Base-by-base conservation (phyloP, 1,140 invertebrate species). In the Arctopsyche grandis region DNA sequence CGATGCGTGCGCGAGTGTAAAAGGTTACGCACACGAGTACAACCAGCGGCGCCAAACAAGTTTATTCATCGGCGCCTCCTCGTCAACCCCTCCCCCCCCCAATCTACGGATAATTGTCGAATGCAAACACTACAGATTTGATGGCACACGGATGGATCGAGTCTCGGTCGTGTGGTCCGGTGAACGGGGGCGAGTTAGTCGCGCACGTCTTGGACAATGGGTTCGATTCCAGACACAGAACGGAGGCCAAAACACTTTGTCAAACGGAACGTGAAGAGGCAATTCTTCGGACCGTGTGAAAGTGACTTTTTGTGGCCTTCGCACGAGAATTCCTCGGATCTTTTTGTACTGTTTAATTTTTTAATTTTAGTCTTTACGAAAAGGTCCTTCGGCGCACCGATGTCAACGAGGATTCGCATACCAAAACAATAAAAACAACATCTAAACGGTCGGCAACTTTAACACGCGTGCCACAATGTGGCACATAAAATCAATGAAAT, bases 221-320 rank as follows among this genome's bases (percentile, higher is more conserved):
- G 79, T 80, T 78, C 79, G 75, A 69, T 71, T 66, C 63, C 63
- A 66, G 63, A 66, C 63, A 66, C 63, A 66, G 63, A 66, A 24
- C 52, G 69, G n/a, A 52, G 44, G 66, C 46, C 48, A 52, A 22
- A 46, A 29, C 69, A 43, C 38, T 43, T 43, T 78, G 26, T 69
- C 58, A 82, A 60, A 82, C 69, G 79, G 71, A 69, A 75, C 77
- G 71, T 69, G 73, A 58, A 71, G 60, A 77, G 77, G 60, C 52
- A 56, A 71, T 58, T 69, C 75, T 48, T 75, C 78, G 52, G 69
- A 82, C 81, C 81, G 81, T 82, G 81, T 82, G 81, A 82, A 82
- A 82, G 69, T 79, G 78, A 58, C 80, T 79, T 79, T 81, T 82
- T 82, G 74, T 75, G 60, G 58, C 75, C 56, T 63, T 66, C 56